A percentile compares a stretch with the other conserved stretches of the same genome.
These are phyloP conservation scores for Catocala nupta DNA, from an alignment of 2,888 invertebrate genomes.

Conservation along the genomic window DNA sequence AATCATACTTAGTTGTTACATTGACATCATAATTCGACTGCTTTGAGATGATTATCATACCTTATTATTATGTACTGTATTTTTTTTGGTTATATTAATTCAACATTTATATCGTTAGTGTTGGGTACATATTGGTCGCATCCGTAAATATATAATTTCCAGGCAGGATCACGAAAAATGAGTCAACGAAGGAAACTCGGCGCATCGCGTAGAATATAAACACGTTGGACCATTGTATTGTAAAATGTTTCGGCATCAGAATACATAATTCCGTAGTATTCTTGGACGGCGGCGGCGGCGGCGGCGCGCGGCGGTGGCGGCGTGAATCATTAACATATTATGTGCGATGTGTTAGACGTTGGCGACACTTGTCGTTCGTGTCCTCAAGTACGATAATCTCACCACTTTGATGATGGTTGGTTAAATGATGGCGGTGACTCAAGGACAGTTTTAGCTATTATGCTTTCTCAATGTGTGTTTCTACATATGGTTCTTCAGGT, in stretches of 20 bases:
- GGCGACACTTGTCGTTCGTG: constrained; percentile 27
- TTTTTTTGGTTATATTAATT: too few species aligned
- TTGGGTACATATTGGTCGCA: too few species aligned
- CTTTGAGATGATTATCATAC: too few species aligned
- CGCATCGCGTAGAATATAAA: constrained; percentile 65
- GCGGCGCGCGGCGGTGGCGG: too few species aligned
- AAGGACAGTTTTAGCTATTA: not conserved
- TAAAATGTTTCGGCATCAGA: constrained; percentile 59
- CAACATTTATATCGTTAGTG: too few species aligned
- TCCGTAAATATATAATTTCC: constrained; percentile 12
- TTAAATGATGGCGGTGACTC: too few species aligned
- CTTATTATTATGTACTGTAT: too few species aligned
- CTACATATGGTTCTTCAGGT: too few species aligned
- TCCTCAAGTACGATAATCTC: constrained; percentile 6
- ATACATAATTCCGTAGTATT: constrained; percentile 57
- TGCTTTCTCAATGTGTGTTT: too few species aligned
- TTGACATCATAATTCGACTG: too few species aligned
- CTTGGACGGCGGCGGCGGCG: too few species aligned
- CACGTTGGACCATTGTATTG: constrained; percentile 64
- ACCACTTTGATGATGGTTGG: not conserved
- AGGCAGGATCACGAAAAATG: constrained; percentile 47
- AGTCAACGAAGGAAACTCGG: constrained; percentile 70
- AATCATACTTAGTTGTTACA: too few species aligned
- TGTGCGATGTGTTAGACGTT: constrained; percentile 43
- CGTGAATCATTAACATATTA: constrained; percentile 55